phyloP scores from a whole-genome alignment of 2,113 vertebrate species.

The Engraulis encrasicolus region DNA sequence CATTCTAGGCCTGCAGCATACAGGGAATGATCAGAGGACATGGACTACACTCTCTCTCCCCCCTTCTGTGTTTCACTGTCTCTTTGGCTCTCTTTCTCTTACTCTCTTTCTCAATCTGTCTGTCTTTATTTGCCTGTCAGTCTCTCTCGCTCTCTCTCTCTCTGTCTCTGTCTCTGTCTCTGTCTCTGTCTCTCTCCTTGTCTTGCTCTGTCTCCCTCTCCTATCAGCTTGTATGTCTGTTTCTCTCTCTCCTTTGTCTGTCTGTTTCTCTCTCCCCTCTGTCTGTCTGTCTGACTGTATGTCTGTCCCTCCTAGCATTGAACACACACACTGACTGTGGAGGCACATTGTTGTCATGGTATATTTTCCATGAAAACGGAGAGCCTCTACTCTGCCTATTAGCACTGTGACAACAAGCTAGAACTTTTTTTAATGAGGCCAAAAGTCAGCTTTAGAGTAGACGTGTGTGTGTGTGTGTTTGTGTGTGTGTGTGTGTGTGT shows the following conservation, averaged over 20 bases:
- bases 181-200: no score
- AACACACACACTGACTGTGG: neutral
- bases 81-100: no score
- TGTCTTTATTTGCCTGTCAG: no score
- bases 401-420: neutral
- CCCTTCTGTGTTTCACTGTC: neutral
- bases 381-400: neutral
- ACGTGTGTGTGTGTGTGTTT: neutral
- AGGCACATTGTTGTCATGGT: neutral
- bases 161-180: neutral
- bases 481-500: constrained; percentile 3
- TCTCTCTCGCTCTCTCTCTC: neutral
- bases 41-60: neutral
- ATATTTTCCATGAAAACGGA: neutral
- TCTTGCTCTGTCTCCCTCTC: no score
- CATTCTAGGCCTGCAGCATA: no score
- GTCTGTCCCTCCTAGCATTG: no score
- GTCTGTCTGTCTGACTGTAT: no score
- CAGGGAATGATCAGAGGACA: no score
- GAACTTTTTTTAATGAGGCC: neutral
- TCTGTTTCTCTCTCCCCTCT: no score
- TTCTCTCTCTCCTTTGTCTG: no score
- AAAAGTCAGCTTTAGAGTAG: neutral
- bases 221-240: no score
- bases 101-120: no score